phyloP scores from a whole-genome alignment of 1,140 invertebrate species.

The Tyrophagus putrescentiae region DNA sequence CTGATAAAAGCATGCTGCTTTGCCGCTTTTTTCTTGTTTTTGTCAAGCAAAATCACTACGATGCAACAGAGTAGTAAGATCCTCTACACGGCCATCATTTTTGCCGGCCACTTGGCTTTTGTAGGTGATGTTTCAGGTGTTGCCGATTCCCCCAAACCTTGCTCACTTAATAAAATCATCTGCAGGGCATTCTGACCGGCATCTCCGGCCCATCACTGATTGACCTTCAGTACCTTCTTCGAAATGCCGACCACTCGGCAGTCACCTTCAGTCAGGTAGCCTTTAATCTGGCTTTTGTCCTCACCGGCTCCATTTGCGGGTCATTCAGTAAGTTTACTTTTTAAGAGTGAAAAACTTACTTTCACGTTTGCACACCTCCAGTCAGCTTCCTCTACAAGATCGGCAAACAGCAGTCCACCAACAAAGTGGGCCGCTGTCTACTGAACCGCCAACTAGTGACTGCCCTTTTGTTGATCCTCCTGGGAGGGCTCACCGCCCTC shows the following conservation, averaged over 20 bases:
- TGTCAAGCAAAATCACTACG: too few relatives aligned
- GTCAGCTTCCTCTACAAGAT: not conserved
- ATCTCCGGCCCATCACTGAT: not conserved
- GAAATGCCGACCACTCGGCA: not conserved
- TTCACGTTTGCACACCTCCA: not conserved
- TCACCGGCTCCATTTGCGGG: not conserved
- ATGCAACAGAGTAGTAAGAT: too few relatives aligned
- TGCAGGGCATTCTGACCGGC: not conserved
- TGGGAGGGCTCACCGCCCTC: not conserved
- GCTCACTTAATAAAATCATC: not conserved
- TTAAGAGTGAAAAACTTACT: not conserved
- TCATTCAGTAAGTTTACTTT: slow-evolving; percentile 7
- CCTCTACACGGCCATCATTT: not conserved
- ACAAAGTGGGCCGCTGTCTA: too few relatives aligned
- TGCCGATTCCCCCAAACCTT: too few relatives aligned
- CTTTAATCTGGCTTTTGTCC: not conserved
- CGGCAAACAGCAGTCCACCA: not conserved
- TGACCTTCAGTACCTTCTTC: not conserved
- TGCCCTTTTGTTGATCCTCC: not conserved
- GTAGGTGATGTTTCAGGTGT: not conserved
- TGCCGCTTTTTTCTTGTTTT: too few relatives aligned
- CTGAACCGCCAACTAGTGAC: slow-evolving; percentile 1
- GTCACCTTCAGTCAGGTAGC: not conserved
- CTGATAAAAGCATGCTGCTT: too few relatives aligned
- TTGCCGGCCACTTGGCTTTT: not conserved